Evolutionary conservation across 2,888 invertebrate species (phyloP).

Genomic region (Neoascia interrupta): DNA sequence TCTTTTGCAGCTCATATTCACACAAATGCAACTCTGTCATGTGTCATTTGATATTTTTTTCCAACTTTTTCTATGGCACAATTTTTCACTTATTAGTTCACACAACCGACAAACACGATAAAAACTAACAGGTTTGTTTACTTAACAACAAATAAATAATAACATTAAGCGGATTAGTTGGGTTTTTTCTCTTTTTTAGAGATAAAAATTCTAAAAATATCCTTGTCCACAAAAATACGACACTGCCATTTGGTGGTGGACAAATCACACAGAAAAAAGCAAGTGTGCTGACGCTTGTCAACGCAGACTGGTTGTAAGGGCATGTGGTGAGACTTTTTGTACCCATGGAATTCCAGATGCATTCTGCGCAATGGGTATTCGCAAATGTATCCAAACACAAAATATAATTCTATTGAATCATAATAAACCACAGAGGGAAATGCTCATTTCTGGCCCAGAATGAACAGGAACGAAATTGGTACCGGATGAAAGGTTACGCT

Average conservation of each 20-base stretch:
- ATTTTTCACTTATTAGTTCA: not conserved
- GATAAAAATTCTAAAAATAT: constrained; percentile 49
- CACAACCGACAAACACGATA: not conserved
- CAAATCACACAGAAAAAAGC: constrained; percentile 30
- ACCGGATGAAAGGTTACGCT: too few species aligned
- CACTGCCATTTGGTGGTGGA: constrained; percentile 54
- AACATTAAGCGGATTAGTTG: constrained; percentile 37
- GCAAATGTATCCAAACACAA: too few species aligned
- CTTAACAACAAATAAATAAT: constrained; percentile 55
- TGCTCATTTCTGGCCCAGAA: too few species aligned
- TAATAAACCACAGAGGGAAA: too few species aligned
- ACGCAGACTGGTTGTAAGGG: constrained; percentile 28
- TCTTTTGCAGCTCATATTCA: constrained; percentile 25
- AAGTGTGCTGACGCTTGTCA: constrained; percentile 15
- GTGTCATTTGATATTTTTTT: constrained; percentile 57
- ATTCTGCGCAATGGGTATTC: too few species aligned
- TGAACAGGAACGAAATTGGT: too few species aligned
- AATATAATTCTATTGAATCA: too few species aligned
- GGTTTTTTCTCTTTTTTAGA: constrained; percentile 23
- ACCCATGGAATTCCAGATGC: too few species aligned
- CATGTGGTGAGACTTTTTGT: constrained; percentile 15
- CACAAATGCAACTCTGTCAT: constrained; percentile 65
- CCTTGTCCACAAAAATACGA: constrained; percentile 53
- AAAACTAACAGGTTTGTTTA: constrained; percentile 40
- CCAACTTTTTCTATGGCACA: constrained; percentile 7